Base-by-base conservation (phyloP, 1,140 invertebrate genomes). In the Drosophila tropicalis region DNA sequence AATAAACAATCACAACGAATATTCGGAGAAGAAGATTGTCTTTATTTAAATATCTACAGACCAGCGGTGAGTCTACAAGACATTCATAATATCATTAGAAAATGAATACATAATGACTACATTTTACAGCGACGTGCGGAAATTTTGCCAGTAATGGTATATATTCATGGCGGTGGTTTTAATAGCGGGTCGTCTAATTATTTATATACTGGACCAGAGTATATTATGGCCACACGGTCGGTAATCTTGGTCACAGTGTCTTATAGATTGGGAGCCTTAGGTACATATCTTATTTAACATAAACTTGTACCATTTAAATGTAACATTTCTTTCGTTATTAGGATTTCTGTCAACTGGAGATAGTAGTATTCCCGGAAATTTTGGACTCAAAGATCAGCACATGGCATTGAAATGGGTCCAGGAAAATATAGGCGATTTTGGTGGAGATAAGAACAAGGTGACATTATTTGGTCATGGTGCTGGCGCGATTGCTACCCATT, bases 31-130 rank as follows among this genome's bases (percentile, higher is more conserved):
- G 94, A 95, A 83, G 94, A 95, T 81, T 95, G 95, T 72, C 89
- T 95, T 0, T 95, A 94, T 72, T 79, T 95, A 12, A 95, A 95
- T 76, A 93, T 95, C 15, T 95, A 94, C 89, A 90, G 93, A 44
- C 95, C 95, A 25, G 71, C 82, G 74, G 94, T 95, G 70, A 80
- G 74, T 72, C 9, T 25, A 5, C 15, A 40, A 22, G 5, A 61
- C 10, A 40, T 19, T 25, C 1, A 17, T 5, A 44, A 10, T 61
- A 9, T 9, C 15, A 44, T 17, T 7, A 40, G 6, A 58, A 61
- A 19, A 13, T 22, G 0, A 17, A 19, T 2, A 25, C 22, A 25
- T 13, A 5, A 5, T 34, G 25, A 0, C 32, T n/a, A 7, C 1
- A 1, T 19, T 10, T 61, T 66, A 0, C 36, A 73, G 70, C 62